Percentiles rank a stretch among this genome's conserved stretches.
Conservation (phyloP, 2,797 vertebrate species). For the Manis pentadactyla region DNA sequence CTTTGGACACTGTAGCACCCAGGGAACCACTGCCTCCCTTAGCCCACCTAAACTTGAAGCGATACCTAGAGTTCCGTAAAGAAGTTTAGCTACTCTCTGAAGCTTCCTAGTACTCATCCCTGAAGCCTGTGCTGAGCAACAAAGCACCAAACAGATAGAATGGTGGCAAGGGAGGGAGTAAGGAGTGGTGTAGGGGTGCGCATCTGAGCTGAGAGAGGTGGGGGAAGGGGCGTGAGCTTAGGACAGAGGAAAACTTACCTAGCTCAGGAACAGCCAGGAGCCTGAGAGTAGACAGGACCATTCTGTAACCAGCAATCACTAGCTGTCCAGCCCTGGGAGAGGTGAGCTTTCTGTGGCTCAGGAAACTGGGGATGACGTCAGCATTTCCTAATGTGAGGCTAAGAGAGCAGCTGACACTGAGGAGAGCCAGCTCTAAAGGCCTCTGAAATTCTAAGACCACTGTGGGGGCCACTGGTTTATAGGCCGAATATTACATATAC, state of each 20-base stretch:
- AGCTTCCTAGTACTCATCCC: background rate
- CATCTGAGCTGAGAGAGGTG: background rate
- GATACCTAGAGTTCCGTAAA: background rate
- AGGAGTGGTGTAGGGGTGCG: background rate
- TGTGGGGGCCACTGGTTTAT: background rate
- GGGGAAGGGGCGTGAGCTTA: background rate
- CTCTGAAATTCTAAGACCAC: background rate
- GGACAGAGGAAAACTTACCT: background rate
- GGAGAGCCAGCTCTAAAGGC: background rate
- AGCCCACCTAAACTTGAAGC: background rate
- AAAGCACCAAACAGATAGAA: background rate
- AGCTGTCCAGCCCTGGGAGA: too few species aligned
- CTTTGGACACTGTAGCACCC: background rate
- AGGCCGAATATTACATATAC: background rate
- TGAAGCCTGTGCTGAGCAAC: background rate
- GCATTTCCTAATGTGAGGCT: background rate
- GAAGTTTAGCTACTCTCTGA: background rate
- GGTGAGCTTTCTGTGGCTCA: background rate
- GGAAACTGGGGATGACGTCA: background rate
- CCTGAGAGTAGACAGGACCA: background rate
- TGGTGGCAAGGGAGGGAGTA: too few species aligned
- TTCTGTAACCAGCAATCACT: background rate
- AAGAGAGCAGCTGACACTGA: background rate
- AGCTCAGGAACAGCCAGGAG: background rate
- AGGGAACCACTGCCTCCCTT: background rate